Evolutionary conservation across 2,888 invertebrate species (phyloP), one percentile per base, ranked within the genome.

Genomic region (Andrena camellia): DNA sequence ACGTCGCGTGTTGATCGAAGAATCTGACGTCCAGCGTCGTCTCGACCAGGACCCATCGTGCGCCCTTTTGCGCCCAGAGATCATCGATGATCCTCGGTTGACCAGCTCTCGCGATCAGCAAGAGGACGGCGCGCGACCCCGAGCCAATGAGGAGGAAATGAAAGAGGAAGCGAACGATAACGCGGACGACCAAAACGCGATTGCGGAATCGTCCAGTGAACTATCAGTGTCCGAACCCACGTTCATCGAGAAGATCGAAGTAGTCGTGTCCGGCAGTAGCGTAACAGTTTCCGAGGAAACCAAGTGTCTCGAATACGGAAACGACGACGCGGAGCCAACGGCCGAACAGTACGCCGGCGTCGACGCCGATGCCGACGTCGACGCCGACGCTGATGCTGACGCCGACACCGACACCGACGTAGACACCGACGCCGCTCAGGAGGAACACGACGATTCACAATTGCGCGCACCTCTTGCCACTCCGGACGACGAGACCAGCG

Each of bases 401-500:
- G 13, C 42, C 1, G 42, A 42, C 42, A 42, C 42, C 42, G 42
- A 42, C 17, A 42, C 42, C 5, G 42, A 42, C 42, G 17, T 13
- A 4, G 42, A 42, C 42, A 42, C 42, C 42, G 42, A 42, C 42
- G 42, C 42, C 42, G 42, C 42, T 42, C 42, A 42, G 1, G 57
- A 71, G 3, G 80, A 57, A 17, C 52, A 54, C 20, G 69, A 29
- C 59, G 81, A 73, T 2, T 72, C 74, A 0, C 50, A 71, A 2
- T 52, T 57, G 20, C 85, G 91, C 57, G 92, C 92, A 10, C 93
- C 92, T 10, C 86, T 93, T 7, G 93, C 93, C 10, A 93, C 92
- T 33, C 91, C 91, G 35, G 93, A 93, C 70, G 92, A 92, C 86
- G 91, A 91, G 86, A 91, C 84, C 86, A 92, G 91, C 86, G 92